Conservation (phyloP, 2,888 invertebrate species). For the Tetropium fuscum region DNA sequence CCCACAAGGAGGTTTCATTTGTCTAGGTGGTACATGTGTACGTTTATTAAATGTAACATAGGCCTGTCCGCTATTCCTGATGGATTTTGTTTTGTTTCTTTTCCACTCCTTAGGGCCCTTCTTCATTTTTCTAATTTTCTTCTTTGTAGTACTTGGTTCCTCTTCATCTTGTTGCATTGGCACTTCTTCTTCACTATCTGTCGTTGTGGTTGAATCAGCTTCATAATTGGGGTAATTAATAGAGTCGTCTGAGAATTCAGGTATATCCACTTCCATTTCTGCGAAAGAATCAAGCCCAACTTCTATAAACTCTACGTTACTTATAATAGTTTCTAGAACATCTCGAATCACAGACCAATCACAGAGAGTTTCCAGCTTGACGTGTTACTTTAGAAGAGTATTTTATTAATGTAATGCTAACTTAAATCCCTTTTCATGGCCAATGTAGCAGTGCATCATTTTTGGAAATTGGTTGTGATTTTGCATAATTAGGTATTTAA, state of each 20-base stretch:
- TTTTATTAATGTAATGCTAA: no score
- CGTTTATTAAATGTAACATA: background rate
- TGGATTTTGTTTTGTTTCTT: background rate
- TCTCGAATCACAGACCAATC: no score
- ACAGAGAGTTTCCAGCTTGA: no score
- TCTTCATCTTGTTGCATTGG: background rate
- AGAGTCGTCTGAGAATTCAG: background rate
- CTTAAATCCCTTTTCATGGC: no score
- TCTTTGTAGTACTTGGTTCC: background rate
- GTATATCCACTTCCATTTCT: no score
- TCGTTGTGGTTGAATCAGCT: background rate
- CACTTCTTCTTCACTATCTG: background rate
- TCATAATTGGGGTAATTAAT: background rate
- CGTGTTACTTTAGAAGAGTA: no score
- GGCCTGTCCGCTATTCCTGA: background rate
- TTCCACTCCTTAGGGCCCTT: background rate
- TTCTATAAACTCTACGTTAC: no score
- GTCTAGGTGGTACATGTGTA: background rate
- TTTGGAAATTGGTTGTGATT: no score
- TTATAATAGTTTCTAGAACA: no score
- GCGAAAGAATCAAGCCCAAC: no score
- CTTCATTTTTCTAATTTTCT: background rate
- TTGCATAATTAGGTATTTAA: no score
- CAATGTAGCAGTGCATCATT: no score
- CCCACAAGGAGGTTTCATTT: background rate